Base-by-base conservation (phyloP, 2,113 vertebrate genomes). In the Corythaeola cristata region DNA sequence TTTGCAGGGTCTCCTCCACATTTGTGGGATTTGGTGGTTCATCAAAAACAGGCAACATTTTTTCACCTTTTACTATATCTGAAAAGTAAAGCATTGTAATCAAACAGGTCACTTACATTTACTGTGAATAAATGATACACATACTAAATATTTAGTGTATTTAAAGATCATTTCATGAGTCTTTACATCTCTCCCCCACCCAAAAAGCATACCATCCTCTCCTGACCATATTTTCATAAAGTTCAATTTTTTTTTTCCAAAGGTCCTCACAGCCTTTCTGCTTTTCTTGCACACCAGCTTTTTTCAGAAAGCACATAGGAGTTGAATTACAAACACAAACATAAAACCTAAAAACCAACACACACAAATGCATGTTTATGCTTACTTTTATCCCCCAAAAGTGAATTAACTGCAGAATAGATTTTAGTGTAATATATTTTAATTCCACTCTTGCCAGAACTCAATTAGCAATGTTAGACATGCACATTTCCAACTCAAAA, bases 21-120 rank as follows among this genome's bases (percentile, higher is more conserved):
- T 99, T 99, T 53, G 99, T 99, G 50, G 99, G 99, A 95, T 99
- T 99, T 62, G 99, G 99, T 6, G 99, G 99, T 88, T 99, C 99
- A 90, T 99, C 99, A 62, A 99, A 99, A 92, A 99, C 98, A 6
- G 99, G 99, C 84, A 98, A 97, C 93, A 99, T 98, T 95, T 99
- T 99, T 96, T 99, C 99, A 63, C 99, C 99, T 98, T 99, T 99
- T 55, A 99, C 98, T 80, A 99, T 98, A 98, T 99, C 99, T 99
- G 95, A 63, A 96, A 94, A 85, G 76, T 23, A 76, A 89, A 71
- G 63, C 3, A 80, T 55, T n/a, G 60, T 26, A 59, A 59, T 47
- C 49, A 78, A 59, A 90, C 17, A 58, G 17, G 33, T 28, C 60
- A 45, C 28, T 75, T 20, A 24, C 8, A 85, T 28, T 55, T 47